phyloP scores from a whole-genome alignment of 2,113 vertebrate species.

The Hippocampus abdominalis region DNA sequence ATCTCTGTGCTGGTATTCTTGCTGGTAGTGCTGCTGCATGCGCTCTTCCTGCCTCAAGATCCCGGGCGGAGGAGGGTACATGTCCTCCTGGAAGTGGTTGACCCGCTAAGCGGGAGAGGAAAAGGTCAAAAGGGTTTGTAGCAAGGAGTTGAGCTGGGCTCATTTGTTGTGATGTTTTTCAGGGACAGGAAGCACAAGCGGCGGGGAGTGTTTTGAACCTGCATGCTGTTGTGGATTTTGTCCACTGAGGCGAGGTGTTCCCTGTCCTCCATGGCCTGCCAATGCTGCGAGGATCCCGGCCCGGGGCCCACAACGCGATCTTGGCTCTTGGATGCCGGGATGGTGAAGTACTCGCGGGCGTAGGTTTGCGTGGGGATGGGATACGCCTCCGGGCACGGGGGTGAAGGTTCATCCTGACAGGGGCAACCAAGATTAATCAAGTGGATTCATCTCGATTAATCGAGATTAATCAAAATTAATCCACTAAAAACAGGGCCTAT shows the following conservation, averaged over 20 bases:
- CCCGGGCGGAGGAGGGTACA: constrained; percentile 77
- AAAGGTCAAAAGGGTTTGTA: background rate
- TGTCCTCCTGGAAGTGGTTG: constrained; percentile 88
- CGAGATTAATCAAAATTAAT: too few species aligned
- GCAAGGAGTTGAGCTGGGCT: background rate
- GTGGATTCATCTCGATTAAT: too few species aligned
- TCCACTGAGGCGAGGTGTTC: constrained; percentile 78
- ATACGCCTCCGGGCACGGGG: constrained; percentile 88
- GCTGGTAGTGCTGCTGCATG: constrained; percentile 72
- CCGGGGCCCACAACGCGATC: constrained; percentile 81
- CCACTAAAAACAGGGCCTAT: background rate
- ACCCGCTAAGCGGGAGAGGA: constrained; percentile 68
- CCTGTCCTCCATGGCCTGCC: constrained; percentile 84
- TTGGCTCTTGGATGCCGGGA: constrained; percentile 90
- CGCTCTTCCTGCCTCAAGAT: constrained; percentile 76
- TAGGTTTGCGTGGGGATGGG: constrained; percentile 97
- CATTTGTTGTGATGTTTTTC: background rate
- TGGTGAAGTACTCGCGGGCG: constrained; percentile 94
- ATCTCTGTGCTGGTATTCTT: constrained; percentile 74
- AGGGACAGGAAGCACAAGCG: background rate
- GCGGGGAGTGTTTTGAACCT: constrained; percentile 70
- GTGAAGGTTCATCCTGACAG: constrained; percentile 82
- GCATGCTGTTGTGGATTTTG: constrained; percentile 77
- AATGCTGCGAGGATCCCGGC: constrained; percentile 73
- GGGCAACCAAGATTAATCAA: background rate